Evolutionary conservation across 2,797 vertebrate genomes (phyloP).

Genomic region (Ciconia nigra): DNA sequence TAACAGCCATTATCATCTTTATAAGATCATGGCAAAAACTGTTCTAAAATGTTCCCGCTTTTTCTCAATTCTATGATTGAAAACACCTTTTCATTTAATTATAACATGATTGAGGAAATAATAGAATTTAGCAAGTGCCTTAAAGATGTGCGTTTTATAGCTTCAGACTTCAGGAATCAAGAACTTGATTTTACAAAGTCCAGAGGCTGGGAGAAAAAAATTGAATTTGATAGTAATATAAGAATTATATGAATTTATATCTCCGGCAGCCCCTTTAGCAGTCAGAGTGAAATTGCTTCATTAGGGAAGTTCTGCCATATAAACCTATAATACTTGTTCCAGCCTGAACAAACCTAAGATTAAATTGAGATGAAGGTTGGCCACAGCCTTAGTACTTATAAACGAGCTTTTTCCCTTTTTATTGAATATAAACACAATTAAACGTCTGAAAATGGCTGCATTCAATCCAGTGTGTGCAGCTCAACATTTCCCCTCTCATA

Average conservation of each 20-base stretch:
- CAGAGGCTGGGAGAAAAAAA: neutral
- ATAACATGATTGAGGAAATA: neutral
- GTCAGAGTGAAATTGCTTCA: neutral
- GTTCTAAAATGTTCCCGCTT: neutral
- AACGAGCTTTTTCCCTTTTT: neutral
- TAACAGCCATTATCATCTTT: neutral
- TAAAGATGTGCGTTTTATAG: neutral
- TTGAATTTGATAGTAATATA: neutral
- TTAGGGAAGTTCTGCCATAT: neutral
- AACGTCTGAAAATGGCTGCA: neutral
- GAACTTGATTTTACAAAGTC: neutral
- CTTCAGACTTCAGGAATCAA: neutral
- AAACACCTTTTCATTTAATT: slow-evolving; percentile 6
- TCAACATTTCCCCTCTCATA: fast-evolving
- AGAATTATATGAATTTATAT: neutral
- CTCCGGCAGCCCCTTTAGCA: neutral
- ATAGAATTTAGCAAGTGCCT: neutral
- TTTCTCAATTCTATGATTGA: neutral
- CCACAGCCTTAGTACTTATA: neutral
- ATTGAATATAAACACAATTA: neutral
- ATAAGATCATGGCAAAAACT: neutral
- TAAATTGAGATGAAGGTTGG: neutral
- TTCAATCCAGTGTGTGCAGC: neutral
- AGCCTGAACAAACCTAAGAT: neutral
- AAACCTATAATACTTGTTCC: neutral